phyloP scores from a whole-genome alignment of 2,797 vertebrate genomes.

The Orientallactaga sibirica region DNA sequence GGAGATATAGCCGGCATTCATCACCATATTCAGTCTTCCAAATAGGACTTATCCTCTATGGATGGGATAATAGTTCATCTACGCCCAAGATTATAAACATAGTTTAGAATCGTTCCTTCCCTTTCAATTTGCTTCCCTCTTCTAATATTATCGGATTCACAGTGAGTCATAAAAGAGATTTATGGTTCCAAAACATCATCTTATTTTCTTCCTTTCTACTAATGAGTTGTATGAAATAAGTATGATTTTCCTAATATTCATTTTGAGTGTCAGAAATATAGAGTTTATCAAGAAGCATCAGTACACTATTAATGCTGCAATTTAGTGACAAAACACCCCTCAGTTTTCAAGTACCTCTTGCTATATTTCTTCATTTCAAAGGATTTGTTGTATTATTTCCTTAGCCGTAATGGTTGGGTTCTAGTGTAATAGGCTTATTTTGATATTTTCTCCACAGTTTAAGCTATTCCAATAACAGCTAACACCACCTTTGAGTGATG shows the following conservation, averaged over 20 bases:
- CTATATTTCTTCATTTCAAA: constrained; percentile 86
- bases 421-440: constrained; percentile 83
- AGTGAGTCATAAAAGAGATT: constrained; percentile 85
- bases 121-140: constrained; percentile 81
- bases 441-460: constrained; percentile 82
- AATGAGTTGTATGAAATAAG: constrained; percentile 88
- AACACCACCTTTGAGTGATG: constrained; percentile 86
- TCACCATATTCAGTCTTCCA: constrained; percentile 80
- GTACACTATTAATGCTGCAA: constrained; percentile 87
- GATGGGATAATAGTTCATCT: constrained; percentile 86
- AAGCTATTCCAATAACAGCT: constrained; percentile 77
- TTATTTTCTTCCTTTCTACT: constrained; percentile 86
- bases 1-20: constrained; percentile 76
- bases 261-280: constrained; percentile 87
- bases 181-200: constrained; percentile 82
- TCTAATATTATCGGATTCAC: constrained; percentile 71
- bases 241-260: constrained; percentile 88
- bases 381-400: constrained; percentile 87
- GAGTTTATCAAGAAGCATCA: constrained; percentile 87
- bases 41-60: constrained; percentile 84
- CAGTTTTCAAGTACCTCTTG: constrained; percentile 85
- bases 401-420: constrained; percentile 82
- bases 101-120: constrained; percentile 79
- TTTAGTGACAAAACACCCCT: constrained; percentile 86
- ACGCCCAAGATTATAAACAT: constrained; percentile 80